Evolutionary conservation across 2,113 vertebrate species (phyloP).

Genomic region (Haplochromis burtoni): DNA sequence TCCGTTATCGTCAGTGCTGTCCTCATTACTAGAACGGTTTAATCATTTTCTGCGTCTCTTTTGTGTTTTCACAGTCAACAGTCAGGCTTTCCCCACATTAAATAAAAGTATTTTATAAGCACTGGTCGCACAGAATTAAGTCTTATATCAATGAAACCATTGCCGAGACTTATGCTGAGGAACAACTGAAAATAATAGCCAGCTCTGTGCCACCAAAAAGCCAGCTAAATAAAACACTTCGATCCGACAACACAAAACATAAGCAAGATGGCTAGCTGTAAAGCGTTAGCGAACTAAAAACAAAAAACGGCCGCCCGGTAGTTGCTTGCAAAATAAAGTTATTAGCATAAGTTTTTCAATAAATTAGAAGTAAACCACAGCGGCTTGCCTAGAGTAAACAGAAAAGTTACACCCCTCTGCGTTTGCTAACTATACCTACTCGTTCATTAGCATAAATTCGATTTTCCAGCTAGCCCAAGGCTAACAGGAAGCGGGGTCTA

Average conservation of each 20-base stretch:
- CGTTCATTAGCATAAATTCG: constrained; percentile 25
- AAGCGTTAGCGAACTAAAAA: constrained; percentile 37
- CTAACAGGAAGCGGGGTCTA: constrained; percentile 63
- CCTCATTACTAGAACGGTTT: neutral
- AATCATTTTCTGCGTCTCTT: constrained; percentile 18
- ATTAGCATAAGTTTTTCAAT: neutral
- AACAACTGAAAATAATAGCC: neutral
- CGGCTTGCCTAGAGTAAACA: neutral
- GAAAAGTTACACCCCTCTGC: constrained; percentile 2
- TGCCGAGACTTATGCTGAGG: neutral
- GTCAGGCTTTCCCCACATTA: neutral
- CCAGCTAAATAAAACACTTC: constrained; percentile 33
- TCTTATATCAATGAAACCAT: neutral
- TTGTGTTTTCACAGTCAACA: constrained; percentile 24
- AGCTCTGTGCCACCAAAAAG: neutral
- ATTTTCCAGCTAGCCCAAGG: constrained; percentile 44
- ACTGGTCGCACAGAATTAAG: neutral
- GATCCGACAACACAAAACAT: constrained; percentile 35
- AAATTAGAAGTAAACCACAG: neutral
- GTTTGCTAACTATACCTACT: constrained; percentile 4
- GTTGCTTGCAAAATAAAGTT: constrained; percentile 15
- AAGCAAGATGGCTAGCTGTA: constrained; percentile 53
- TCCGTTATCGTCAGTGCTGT: neutral
- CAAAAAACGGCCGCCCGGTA: neutral
- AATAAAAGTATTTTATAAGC: constrained; percentile 5